Evolutionary conservation across 2,888 invertebrate species (phyloP).

Genomic region (Drosophila acutilabella): DNA sequence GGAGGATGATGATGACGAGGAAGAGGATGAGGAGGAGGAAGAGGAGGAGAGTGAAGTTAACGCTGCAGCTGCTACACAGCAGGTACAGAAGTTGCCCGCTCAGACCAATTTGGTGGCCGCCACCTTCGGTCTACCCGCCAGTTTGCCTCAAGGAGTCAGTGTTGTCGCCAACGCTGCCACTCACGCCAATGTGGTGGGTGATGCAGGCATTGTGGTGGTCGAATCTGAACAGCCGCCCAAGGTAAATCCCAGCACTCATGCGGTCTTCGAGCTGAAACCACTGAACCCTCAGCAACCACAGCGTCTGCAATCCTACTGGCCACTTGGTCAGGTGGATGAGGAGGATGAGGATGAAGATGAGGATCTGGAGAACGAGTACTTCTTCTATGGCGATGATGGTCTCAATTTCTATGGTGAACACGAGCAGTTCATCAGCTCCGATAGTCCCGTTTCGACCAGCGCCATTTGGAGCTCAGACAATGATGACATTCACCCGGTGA

Average conservation of each 20-base stretch:
- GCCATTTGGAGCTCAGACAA: constrained; percentile 74
- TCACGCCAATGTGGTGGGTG: constrained; percentile 61
- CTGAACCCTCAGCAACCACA: constrained; percentile 35
- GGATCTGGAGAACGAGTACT: constrained; percentile 36
- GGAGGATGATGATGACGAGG: constrained; percentile 13
- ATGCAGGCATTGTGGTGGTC: constrained; percentile 72
- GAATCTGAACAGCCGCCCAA: constrained; percentile 76
- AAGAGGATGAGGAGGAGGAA: constrained; percentile 8
- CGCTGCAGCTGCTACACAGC: constrained; percentile 1
- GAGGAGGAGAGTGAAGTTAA: background rate
- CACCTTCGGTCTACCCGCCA: constrained; percentile 27
- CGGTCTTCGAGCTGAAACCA: constrained; percentile 78
- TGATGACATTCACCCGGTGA: constrained; percentile 51
- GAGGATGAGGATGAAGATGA: constrained; percentile 15
- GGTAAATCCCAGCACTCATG: constrained; percentile 81
- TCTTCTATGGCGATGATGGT: constrained; percentile 36
- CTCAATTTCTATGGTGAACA: constrained; percentile 56
- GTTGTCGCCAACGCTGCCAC: constrained; percentile 56
- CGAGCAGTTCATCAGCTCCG: constrained; percentile 46
- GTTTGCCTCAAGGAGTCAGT: constrained; percentile 59
- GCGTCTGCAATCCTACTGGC: constrained; percentile 36
- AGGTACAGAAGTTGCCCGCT: background rate
- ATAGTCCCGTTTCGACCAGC: constrained; percentile 55
- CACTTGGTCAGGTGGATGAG: background rate
- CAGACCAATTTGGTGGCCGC: constrained; percentile 15